phyloP scores from a whole-genome alignment of 2,888 invertebrate species.

The Nudaria mundana region DNA sequence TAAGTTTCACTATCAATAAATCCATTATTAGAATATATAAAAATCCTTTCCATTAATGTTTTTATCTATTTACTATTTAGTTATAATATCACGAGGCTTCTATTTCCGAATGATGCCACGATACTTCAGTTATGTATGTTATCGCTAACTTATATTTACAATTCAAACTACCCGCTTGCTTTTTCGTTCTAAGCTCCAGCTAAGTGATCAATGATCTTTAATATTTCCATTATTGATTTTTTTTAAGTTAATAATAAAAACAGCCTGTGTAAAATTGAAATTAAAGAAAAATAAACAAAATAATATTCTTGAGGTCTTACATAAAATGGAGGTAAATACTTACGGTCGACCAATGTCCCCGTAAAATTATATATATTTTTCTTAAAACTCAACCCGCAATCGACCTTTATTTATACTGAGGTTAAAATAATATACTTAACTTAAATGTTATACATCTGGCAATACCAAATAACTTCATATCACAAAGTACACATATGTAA shows the following conservation, averaged over 20 bases:
- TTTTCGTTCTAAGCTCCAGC: slow-evolving; percentile 66
- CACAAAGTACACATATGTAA: slow-evolving; percentile 68
- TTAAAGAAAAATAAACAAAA: slow-evolving; percentile 74
- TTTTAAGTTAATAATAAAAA: slow-evolving; percentile 32
- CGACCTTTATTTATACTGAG: slow-evolving; percentile 35
- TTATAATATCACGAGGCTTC: slow-evolving; percentile 80
- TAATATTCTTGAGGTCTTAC: slow-evolving; percentile 76
- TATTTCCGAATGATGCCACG: slow-evolving; percentile 71
- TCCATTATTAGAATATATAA: slow-evolving; percentile 81
- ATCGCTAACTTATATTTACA: slow-evolving; percentile 75
- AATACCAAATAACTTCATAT: slow-evolving; percentile 59
- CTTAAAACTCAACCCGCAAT: slow-evolving; percentile 37
- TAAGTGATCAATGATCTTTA: slow-evolving; percentile 44
- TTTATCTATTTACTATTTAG: slow-evolving; percentile 78
- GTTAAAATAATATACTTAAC: slow-evolving; percentile 51
- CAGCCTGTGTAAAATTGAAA: slow-evolving; percentile 66
- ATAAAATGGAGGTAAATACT: slow-evolving; percentile 64
- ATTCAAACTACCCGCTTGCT: slow-evolving; percentile 76
- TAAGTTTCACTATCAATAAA: slow-evolving; percentile 77
- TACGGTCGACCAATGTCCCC: slow-evolving; percentile 35
- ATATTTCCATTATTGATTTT: slow-evolving; percentile 44
- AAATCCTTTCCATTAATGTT: slow-evolving; percentile 79
- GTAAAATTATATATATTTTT: slow-evolving; percentile 26
- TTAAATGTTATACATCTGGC: slow-evolving; percentile 53
- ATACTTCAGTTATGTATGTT: slow-evolving; percentile 59